phyloP scores from a whole-genome alignment of 2,113 vertebrate species.

The Hippocampus barbouri region DNA sequence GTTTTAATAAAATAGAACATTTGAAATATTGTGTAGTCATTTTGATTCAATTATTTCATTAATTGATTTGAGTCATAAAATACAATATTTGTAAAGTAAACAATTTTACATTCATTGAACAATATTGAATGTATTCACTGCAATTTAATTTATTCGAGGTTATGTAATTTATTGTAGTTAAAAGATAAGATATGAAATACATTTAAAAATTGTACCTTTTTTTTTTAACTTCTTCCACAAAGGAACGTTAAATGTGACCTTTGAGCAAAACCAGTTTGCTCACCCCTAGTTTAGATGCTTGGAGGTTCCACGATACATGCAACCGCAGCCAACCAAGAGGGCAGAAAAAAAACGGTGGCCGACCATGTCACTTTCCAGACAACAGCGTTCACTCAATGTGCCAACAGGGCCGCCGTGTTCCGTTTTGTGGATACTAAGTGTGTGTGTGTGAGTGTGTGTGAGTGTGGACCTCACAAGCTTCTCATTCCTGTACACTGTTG shows the following conservation, averaged over 20 bases:
- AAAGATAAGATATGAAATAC: too few relatives aligned
- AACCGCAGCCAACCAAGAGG: too few relatives aligned
- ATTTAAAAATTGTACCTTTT: too few relatives aligned
- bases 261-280: neutral
- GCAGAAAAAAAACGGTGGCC: neutral
- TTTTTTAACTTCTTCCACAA: neutral
- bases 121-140: neutral
- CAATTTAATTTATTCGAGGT: neutral
- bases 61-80: neutral
- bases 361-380: neutral
- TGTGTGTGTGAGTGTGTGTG: constrained; percentile 8
- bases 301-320: too few relatives aligned
- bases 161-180: neutral
- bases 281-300: neutral
- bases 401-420: constrained; percentile 39
- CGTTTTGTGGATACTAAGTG: constrained; percentile 36
- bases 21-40: neutral
- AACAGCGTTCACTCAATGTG: constrained; percentile 22
- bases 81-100: neutral
- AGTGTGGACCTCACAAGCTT: constrained; percentile 35
- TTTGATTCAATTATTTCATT: neutral
- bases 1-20: too few relatives aligned
- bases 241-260: neutral
- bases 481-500: constrained; percentile 38
- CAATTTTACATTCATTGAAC: neutral